Percentiles rank a stretch among this genome's conserved stretches.
Conservation (phyloP, 2,888 invertebrate genomes). For the Agrotis segetum region DNA sequence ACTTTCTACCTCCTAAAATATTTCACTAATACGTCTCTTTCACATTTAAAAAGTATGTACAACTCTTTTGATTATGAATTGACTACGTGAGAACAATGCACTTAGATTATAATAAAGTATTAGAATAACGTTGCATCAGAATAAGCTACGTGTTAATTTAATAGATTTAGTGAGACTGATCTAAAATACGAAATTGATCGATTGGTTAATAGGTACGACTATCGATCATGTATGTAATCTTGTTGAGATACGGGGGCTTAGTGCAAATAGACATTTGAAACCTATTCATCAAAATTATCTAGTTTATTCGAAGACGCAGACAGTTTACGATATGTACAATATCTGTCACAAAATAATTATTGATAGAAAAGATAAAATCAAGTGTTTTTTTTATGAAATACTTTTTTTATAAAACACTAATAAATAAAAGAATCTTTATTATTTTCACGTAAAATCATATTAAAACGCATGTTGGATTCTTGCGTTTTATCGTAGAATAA, state of each 20-base stretch:
- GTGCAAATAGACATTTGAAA: not conserved
- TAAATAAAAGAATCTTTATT: not conserved
- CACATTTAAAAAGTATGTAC: constrained; percentile 69
- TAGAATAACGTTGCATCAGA: constrained; percentile 9
- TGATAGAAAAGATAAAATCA: not conserved
- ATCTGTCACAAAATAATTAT: not conserved
- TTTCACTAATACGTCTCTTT: constrained; percentile 83
- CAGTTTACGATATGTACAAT: not conserved
- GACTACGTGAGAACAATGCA: constrained; percentile 28
- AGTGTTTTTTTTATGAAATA: not conserved
- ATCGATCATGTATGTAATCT: constrained; percentile 3
- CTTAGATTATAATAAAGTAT: constrained; percentile 1
- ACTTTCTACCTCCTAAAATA: constrained; percentile 72
- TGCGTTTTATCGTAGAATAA: constrained; percentile 13
- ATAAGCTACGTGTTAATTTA: not conserved
- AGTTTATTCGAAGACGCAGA: not conserved
- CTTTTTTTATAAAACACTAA: too few relatives aligned
- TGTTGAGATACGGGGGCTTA: not conserved
- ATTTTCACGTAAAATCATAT: not conserved
- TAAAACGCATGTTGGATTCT: not conserved
- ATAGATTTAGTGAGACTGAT: constrained; percentile 1
- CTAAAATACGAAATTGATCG: constrained; percentile 15
- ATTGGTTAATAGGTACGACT: not conserved
- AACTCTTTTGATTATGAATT: constrained; percentile 43
- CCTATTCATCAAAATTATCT: constrained; percentile 13